A percentile compares a stretch with the other conserved stretches of the same genome.
phyloP scores from a whole-genome alignment of 2,113 vertebrate species.

The Eudorcas thomsonii region DNA sequence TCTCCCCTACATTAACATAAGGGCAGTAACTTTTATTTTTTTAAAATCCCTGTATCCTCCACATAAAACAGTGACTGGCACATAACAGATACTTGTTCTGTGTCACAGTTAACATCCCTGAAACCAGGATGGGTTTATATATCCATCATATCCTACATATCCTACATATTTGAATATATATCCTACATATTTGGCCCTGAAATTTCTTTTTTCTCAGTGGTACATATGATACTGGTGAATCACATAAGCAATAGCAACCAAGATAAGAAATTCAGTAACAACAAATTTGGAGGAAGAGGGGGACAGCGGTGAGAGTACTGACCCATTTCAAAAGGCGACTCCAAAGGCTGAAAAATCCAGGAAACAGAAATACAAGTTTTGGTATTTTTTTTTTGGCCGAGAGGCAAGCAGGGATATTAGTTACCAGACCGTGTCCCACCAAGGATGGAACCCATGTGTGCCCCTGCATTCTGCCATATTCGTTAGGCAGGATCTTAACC shows the following conservation, averaged over 20 bases:
- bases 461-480: background rate
- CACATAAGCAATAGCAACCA: background rate
- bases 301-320: background rate
- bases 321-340: conserved; percentile 6
- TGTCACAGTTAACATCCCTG: conserved; percentile 14
- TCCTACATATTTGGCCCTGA: background rate
- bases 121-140: background rate
- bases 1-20: background rate
- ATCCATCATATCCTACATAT: no score
- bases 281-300: background rate
- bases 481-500: background rate
- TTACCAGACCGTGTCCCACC: background rate
- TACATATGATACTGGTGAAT: background rate
- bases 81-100: background rate
- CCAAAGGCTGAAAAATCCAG: background rate
- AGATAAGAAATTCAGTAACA: background rate
- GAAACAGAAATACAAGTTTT: background rate
- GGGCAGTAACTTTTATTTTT: background rate
- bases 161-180: background rate
- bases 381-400: background rate
- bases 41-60: background rate
- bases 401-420: background rate
- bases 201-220: background rate
- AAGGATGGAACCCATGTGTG: background rate
- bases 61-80: background rate